These are phyloP conservation scores for Mycogona germanica DNA, from an alignment of 2,888 invertebrate species.

Conservation along the genomic window DNA sequence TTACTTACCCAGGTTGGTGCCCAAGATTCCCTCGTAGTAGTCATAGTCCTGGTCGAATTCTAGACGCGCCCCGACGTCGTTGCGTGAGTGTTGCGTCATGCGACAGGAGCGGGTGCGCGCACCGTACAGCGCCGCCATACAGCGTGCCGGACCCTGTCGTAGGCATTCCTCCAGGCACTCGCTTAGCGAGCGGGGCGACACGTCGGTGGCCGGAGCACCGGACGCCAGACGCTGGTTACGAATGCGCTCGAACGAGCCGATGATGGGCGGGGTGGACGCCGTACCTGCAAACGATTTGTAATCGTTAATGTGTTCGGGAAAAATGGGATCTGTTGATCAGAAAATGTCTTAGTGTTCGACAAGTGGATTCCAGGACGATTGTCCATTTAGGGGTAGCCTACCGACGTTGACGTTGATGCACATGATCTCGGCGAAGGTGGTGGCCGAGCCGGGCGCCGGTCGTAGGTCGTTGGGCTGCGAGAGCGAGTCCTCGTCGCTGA, in stretches of 20 bases:
- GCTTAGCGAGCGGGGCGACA: constrained; percentile 72
- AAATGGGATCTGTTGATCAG: constrained; percentile 52
- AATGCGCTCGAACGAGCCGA: constrained; percentile 19
- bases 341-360: too few relatives aligned
- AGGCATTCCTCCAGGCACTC: constrained; percentile 84
- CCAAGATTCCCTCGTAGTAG: constrained; percentile 86
- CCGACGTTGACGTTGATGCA: constrained; percentile 64
- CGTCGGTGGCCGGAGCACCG: constrained; percentile 41
- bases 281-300: constrained; percentile 7
- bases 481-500: constrained; percentile 81
- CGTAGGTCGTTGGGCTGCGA: constrained; percentile 80
- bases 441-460: constrained; percentile 19
- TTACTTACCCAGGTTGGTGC: constrained; percentile 40
- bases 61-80: constrained; percentile 62
- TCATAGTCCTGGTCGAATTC: constrained; percentile 85
- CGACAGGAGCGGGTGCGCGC: constrained; percentile 73
- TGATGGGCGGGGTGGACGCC: constrained; percentile 37
- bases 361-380: too few relatives aligned
- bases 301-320: background rate
- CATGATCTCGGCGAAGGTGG: constrained; percentile 72
- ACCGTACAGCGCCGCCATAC: constrained; percentile 77
- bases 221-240: constrained; percentile 16
- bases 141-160: constrained; percentile 71
- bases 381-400: constrained; percentile 53
- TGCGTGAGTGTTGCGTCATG: constrained; percentile 61